Percentiles rank a stretch among this genome's conserved stretches.
Conservation (phyloP, 2,888 invertebrate genomes). For the Caenorhabditis sp. region DNA sequence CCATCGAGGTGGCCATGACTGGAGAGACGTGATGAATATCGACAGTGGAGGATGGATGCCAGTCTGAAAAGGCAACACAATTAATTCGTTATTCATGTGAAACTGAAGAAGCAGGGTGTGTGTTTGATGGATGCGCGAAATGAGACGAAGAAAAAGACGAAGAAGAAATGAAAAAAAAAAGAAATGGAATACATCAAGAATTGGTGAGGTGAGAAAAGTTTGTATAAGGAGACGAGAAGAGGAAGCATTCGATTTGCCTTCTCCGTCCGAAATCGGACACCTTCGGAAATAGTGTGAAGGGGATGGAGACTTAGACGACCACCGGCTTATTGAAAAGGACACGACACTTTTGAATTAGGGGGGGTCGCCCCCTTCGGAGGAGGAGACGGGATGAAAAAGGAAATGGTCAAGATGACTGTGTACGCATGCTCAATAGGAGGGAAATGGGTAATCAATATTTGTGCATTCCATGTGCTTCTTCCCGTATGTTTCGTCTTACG, state of each 20-base stretch:
- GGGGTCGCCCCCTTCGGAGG: slow-evolving; percentile 7
- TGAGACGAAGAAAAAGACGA: neutral
- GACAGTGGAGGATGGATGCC: slow-evolving; percentile 54
- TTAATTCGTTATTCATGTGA: slow-evolving; percentile 45
- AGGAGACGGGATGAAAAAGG: neutral
- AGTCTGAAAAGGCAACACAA: slow-evolving; percentile 46
- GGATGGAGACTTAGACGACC: slow-evolving; percentile 18
- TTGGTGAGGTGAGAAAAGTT: slow-evolving; percentile 39
- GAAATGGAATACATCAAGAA: slow-evolving; percentile 29
- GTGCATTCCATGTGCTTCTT: slow-evolving; percentile 53
- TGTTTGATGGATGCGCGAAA: slow-evolving; percentile 38
- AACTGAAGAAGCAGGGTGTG: slow-evolving; percentile 13
- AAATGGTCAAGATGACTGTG: slow-evolving; percentile 44
- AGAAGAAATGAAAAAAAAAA: neutral
- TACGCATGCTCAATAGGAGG: slow-evolving; percentile 14
- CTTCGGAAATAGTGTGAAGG: slow-evolving; percentile 10
- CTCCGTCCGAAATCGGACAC: slow-evolving; percentile 57
- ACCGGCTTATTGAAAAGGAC: slow-evolving; percentile 59
- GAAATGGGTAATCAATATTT: slow-evolving; percentile 55
- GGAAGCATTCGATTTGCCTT: slow-evolving; percentile 32
- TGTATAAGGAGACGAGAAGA: slow-evolving; percentile 47
- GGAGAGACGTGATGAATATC: slow-evolving; percentile 62
- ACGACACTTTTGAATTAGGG: slow-evolving; percentile 51
- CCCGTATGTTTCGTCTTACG: slow-evolving; percentile 11
- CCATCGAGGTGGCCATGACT: slow-evolving; percentile 54